These are phyloP conservation scores for Zosterops lateralis DNA, from an alignment of 2,113 vertebrate genomes.

Conservation along the genomic window DNA sequence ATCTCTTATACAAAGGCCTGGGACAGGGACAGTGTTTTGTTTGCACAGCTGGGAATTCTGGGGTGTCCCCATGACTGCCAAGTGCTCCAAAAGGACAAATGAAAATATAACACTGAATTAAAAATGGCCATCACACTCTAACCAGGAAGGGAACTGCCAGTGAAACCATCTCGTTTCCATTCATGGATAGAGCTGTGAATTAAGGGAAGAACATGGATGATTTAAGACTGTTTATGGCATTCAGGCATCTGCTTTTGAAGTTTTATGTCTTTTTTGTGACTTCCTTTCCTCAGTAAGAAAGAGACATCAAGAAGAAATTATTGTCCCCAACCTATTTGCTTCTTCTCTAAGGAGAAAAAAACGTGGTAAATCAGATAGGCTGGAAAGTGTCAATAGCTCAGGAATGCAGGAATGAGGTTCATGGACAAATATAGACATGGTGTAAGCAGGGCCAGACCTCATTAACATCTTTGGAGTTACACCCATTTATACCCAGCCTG, in stretches of 20 bases:
- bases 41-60: background rate
- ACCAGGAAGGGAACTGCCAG: background rate
- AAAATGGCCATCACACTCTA: background rate
- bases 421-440: slow-evolving; percentile 2
- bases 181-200: background rate
- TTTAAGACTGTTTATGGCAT: background rate
- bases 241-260: background rate
- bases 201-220: background rate
- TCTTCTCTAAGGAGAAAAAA: background rate
- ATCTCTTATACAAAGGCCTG: background rate
- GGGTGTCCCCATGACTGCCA: background rate
- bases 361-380: background rate
- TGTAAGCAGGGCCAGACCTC: background rate
- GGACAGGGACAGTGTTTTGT: background rate
- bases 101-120: background rate
- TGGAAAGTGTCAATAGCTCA: background rate
- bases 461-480: slow-evolving; percentile 56
- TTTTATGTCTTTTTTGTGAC: background rate
- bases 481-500: slow-evolving; percentile 27
- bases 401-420: background rate
- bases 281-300: background rate
- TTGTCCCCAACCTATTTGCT: background rate
- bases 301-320: background rate
- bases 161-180: background rate
- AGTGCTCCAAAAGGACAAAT: background rate